Base-by-base conservation (phyloP, 2,888 invertebrate genomes). In the Thalpophila matura region DNA sequence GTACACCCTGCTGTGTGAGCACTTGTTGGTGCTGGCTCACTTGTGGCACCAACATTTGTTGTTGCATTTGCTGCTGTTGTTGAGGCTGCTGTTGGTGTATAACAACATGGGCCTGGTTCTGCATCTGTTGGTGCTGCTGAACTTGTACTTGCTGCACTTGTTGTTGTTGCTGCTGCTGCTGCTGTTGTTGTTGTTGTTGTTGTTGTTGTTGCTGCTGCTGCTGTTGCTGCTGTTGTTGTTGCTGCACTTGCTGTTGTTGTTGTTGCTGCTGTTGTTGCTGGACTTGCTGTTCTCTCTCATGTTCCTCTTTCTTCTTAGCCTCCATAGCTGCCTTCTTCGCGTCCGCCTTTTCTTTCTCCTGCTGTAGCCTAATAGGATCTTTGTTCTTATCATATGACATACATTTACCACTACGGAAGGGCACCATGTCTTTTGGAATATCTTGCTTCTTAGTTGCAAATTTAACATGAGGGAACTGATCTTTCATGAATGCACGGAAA, bases 401-500 rank as follows among this genome's bases (percentile, higher is more conserved):
- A 77, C 95, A 95, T 77, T 95, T 95, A n/a, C 95, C 95, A 66
- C 95, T 95, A 55, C 95, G 94, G 88, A 95, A 95, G 3, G 95
- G 95, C 56, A 95, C 91, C 88, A 93, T 86, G 20, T 95, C 95
- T 79, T 95, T 95, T 4, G 93, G 90, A 54, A 94, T 74, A 56
- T 95, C 93, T 67, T 94, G 92, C 74, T 94, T 95, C 80, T 96
- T 96, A 0, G 96, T 96, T 66, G 96, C 97, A 83, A 97, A 97
- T 84, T 96, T 97, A 4, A 97, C 96, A 80, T 97, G 96, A 1
- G 97, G 97, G 87, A 97, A 97, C 84, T 97, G 97, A 79, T 97
- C 97, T 85, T 97, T 97, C 96, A 97, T 97, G 84, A 97, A 97
- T 79, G 97, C 96, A 68, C 97, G 94, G 91, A 97, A 97, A 9